Base-by-base conservation (phyloP, 2,888 invertebrate species). In the Notodonta ziczac region DNA sequence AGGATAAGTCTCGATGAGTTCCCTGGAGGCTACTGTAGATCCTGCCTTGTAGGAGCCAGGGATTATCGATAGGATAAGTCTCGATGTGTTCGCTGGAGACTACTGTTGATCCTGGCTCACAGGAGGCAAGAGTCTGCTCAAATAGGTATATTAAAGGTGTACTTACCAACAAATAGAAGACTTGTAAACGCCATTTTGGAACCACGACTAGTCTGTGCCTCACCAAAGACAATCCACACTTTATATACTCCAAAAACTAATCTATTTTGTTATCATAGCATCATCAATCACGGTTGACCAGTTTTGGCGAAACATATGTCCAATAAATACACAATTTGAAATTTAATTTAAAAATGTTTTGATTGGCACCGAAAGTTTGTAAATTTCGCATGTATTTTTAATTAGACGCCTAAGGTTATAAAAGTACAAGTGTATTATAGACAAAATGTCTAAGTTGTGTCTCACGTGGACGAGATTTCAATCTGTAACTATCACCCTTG, bases 131-230 rank as follows among this genome's bases (percentile, higher is more conserved):
- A 24, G 24, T 24, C 24, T 24, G 24, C 24, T 24, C 24, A 24
- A 24, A 24, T 24, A 24, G 24, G 24, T 24, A 35, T 35, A 48
- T 14, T n/a, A 10, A 57, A 32, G 9, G 3, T 59, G 24, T 3
- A 81, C 83, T 82, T 66, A 84, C 83, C 85, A 59, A 79, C 59
- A 13, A 82, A 65, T 9, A 78, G 39, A 13, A 78, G 58, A n/a
- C 69, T 66, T 48, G 66, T 69, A 61, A 67, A 58, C 55, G 71
- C 72, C 82, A 80, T 81, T 0, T 70, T 70, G 63, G 35, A 51
- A 57, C 58, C 42, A 13, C 44, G 42, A 57, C 66, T 73, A 67
- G 71, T 71, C 72, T 76, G 76, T 76, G 62, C 7, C n/a, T 0
- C 16, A 5, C 42, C 10, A n/a, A 0, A 0, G 4, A 12, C n/a